Evolutionary conservation across 2,113 vertebrate genomes (phyloP), one percentile per base, ranked within the genome.

Genomic region (Columba janthina): DNA sequence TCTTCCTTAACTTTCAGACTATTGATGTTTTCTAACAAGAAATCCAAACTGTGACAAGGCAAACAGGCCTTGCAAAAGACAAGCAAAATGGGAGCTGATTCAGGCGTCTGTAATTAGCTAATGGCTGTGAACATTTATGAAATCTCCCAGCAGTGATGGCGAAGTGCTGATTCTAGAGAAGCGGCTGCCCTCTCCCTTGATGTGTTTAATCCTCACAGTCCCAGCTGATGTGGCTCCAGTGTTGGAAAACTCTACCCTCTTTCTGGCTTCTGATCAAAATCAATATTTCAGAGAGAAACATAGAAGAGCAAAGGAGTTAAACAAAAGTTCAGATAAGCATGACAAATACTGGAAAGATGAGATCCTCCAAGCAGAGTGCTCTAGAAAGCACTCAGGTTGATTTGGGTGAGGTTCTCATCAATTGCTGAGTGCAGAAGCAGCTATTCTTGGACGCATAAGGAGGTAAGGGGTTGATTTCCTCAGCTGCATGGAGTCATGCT

Each of bases 401-500:
- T 87, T 83, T 93, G 86, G 84, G 86, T 65, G 96, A 94, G 90
- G 76, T 70, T 84, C 44, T 93, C 90, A 87, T 75, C 94, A 85
- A 20, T 64, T 95, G 79, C 82, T 90, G 44, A 61, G 58, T 46
- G 54, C 61, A 87, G 79, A 71, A 88, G 77, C 73, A 82, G 73
- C 94, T 96, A 78, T 92, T 94, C 88, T 94, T 92, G 88, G 90
- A 92, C 70, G 89, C 74, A 12, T 65, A 73, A 95, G 70, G 70
- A 94, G 86, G 92, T 93, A 92, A 93, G 76, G 77, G 76, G 89
- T 94, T 94, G 93, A 92, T 94, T 96, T 93, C 86, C 90, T 96
- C 96, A 95, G 88, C 76, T 92, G 69, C 76, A 46, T 75, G 66
- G 90, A 94, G n/a, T 93, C 86, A 84, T 89, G 70, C 65, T 89